Base-by-base conservation (phyloP, 2,888 invertebrate genomes). In the Eupithecia tripunctaria region DNA sequence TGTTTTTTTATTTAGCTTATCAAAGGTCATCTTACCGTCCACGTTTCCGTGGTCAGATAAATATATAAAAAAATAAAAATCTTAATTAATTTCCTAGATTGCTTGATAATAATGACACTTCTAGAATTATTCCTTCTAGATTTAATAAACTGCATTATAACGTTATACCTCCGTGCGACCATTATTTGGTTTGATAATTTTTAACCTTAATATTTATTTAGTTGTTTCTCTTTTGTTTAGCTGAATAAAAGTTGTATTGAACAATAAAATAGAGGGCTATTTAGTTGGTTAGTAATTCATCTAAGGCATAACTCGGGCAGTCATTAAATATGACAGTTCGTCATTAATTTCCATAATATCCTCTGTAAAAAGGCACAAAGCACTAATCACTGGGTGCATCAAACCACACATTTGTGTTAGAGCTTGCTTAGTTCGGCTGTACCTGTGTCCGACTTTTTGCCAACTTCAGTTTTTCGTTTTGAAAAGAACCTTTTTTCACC, bases 371-470 rank as follows among this genome's bases (percentile, higher is more conserved):
- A 56, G 56, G 68, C 27, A 71, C 74, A 71, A 71, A 71, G 71
- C 62, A 62, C 68, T 71, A 79, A 77, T 78, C 72, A 76, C 38
- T 69, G 64, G 65, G 78, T 76, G 79, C 77, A 79, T 79, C 77
- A 75, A 77, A 77, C 77, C 75, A 69, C 75, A 64, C 64, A 75
- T 74, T 76, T 65, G 70, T 36, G 63, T 64, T 71, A 68, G 65
- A 65, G 73, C 12, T 67, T 59, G 12, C 56, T 60, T 10, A 21
- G 8, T n/a, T 41, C 68, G 68, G 8, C 51, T 66, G 43, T 41
- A 47, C 12, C 7, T 63, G 63, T 18, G 21, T 63, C 70, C 73
- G 70, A 67, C 43, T 63, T 63, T 8, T n/a, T 5, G 12, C n/a
- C 27, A 32, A 51, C 18, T 43, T 18, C 36, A 7, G 4, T 7